Evolutionary conservation across 1,140 invertebrate genomes (phyloP), one percentile per base, ranked within the genome.

Genomic region (Arctopsyche grandis): DNA sequence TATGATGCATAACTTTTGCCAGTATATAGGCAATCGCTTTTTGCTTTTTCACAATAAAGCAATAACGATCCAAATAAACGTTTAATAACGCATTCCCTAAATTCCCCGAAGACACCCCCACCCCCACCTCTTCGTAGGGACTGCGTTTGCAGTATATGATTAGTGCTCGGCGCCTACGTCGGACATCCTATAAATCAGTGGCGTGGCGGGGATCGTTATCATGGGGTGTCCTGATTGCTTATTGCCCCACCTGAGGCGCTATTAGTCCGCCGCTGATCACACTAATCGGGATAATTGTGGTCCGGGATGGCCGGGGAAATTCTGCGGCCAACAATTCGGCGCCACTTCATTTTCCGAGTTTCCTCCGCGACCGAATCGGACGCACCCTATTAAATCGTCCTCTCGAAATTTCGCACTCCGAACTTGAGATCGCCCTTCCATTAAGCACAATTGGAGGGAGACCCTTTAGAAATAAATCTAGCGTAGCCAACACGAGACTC

Each of bases 231-330:
- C 38, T 46, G 70, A 74, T 74, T 74, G 70, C 16, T 21, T 56
- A 74, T 74, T 74, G n/a, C n/a, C 46, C 16, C 70, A 74, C 70
- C 70, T 74, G 70, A 48, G 70, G 43, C 70, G 14, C 70, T 22
- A 74, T 74, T 74, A 74, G 70, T 52, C 46, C 38, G 9, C 21
- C 70, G 24, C 38, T 74, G 44, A 74, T 74, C 19, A 52, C 44
- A 46, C 70, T 74, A 74, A 74, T 74, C 70, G 21, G 16, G 43
- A 19, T 74, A 74, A 74, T 74, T 74, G 38, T 43, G 19, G 38
- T 29, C 26, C 5, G 38, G 46, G 43, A 16, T 48, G 4, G 24
- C n/a, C 9, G n/a, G 48, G 48, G 12, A 26, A 66, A 66, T 16
- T 21, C 60, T 1, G 38, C 24, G 24, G 29, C 69, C 38, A 71